These are phyloP conservation scores for Drosophila rufa DNA, from an alignment of 1,140 invertebrate genomes.

Conservation along the genomic window DNA sequence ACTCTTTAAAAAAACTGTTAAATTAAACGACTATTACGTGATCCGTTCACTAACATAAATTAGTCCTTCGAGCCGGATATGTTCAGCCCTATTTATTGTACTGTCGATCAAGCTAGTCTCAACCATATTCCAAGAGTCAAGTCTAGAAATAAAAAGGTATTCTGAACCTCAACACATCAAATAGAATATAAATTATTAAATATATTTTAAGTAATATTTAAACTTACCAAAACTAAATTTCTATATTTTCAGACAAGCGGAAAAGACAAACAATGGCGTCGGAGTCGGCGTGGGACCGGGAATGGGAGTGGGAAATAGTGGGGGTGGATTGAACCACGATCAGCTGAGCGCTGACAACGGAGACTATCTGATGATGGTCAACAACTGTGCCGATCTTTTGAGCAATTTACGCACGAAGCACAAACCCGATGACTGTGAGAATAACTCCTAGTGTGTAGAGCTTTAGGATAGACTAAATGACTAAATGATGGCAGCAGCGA, in stretches of 20 bases:
- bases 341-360: conserved; percentile 74
- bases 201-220: too few relatives aligned
- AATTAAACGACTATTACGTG: too few relatives aligned
- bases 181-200: too few relatives aligned
- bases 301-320: conserved; percentile 32
- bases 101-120: too few relatives aligned
- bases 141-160: too few relatives aligned
- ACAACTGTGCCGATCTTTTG: conserved; percentile 85
- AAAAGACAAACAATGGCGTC: conserved; percentile 66
- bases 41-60: too few relatives aligned
- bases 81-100: too few relatives aligned
- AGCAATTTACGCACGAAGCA: conserved; percentile 85
- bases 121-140: too few relatives aligned
- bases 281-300: conserved; percentile 39
- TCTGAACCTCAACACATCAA: too few relatives aligned
- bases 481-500: conserved; percentile 30
- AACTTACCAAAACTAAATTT: background rate
- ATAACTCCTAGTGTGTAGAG: conserved; percentile 85
- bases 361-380: conserved; percentile 85
- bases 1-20: too few relatives aligned
- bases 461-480: conserved; percentile 65
- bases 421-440: conserved; percentile 85
- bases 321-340: conserved; percentile 51
- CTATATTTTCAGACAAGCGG: conserved; percentile 62
- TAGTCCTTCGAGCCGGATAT: too few relatives aligned